A percentile compares a stretch with the other conserved stretches of the same genome.
These are phyloP conservation scores for Anas platyrhynchos DNA, from an alignment of 2,113 vertebrate species.

Conservation along the genomic window DNA sequence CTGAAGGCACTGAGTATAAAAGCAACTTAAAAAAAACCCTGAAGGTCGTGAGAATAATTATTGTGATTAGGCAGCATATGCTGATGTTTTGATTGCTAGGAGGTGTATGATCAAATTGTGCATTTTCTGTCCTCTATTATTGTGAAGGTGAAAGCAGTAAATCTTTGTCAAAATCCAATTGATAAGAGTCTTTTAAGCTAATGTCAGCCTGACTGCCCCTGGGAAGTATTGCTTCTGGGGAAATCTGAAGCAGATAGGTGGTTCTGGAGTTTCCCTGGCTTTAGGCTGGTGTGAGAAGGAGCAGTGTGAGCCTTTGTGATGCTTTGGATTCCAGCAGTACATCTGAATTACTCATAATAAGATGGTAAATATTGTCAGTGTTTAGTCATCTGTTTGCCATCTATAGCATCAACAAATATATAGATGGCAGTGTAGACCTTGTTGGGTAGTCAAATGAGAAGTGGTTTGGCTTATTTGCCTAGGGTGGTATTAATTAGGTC, in stretches of 20 bases:
- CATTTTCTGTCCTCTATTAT: not conserved
- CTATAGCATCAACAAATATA: not conserved
- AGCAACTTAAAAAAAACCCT: not conserved
- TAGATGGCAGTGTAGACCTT: not conserved
- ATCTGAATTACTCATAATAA: not conserved
- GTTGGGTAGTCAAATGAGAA: not conserved
- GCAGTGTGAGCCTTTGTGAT: not conserved
- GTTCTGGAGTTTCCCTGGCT: not conserved
- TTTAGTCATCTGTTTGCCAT: not conserved
- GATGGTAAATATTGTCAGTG: not conserved
- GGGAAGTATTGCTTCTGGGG: not conserved
- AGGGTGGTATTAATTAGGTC: not conserved
- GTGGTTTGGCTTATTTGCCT: not conserved
- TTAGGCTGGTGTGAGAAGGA: not conserved
- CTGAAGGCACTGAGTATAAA: not conserved
- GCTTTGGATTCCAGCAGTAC: not conserved
- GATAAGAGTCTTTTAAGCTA: not conserved
- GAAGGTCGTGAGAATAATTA: not conserved
- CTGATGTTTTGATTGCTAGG: not conserved
- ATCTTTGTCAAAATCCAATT: not conserved
- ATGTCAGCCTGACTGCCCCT: not conserved
- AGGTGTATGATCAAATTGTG: not conserved
- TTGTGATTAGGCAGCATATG: not conserved
- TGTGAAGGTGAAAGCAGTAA: not conserved
- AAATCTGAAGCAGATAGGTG: not conserved